Percentiles rank a stretch among this genome's conserved stretches.
phyloP scores from a whole-genome alignment of 2,113 vertebrate genomes.

The Cygnus buccinator region DNA sequence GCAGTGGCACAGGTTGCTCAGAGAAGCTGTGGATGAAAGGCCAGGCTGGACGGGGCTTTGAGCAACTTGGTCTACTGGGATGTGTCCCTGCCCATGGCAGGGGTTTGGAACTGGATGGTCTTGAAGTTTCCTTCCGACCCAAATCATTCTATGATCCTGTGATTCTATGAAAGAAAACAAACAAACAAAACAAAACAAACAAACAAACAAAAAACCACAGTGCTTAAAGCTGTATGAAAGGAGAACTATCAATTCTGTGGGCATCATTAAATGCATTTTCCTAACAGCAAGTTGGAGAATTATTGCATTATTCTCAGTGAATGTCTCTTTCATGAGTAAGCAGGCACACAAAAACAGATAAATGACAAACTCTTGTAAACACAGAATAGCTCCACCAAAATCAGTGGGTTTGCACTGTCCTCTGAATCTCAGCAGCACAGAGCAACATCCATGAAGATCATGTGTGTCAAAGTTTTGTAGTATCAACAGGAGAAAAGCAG shows the following conservation, averaged over 20 bases:
- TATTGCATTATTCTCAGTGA: background rate
- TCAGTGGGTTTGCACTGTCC: background rate
- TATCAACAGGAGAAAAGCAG: background rate
- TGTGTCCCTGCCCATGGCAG: too few relatives aligned
- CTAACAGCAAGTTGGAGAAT: background rate
- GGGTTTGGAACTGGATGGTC: too few relatives aligned
- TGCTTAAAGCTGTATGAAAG: background rate
- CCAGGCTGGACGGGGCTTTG: too few relatives aligned
- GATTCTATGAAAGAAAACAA: background rate
- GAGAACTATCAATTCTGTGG: background rate
- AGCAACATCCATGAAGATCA: background rate
- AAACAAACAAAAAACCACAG: too few relatives aligned
- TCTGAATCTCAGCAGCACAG: background rate
- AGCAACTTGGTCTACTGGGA: too few relatives aligned
- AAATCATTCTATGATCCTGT: too few relatives aligned
- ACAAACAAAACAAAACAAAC: too few relatives aligned
- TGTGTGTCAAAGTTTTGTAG: background rate
- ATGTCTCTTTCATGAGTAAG: background rate
- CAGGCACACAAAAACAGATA: background rate
- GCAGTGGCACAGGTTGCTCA: too few relatives aligned
- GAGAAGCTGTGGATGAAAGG: too few relatives aligned
- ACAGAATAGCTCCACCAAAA: background rate
- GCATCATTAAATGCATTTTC: background rate
- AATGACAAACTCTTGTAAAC: background rate
- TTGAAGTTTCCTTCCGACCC: too few relatives aligned